Base-by-base conservation (phyloP, 2,888 invertebrate species). In the Troides aeacus region DNA sequence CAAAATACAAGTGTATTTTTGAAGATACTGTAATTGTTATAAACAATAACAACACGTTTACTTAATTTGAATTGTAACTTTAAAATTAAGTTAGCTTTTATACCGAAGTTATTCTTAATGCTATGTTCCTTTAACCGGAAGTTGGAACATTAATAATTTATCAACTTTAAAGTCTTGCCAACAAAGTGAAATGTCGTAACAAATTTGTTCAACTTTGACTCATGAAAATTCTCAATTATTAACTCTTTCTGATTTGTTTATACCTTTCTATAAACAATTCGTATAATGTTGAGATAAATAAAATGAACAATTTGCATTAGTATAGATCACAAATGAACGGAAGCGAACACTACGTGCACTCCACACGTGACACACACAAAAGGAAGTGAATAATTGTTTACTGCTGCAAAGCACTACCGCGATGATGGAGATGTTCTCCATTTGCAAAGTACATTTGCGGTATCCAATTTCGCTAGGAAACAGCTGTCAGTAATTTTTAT, bases 351-450 rank as follows among this genome's bases (percentile, higher is more conserved):
- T n/a, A 30, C 30, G 17, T 62, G 46, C n/a, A 57, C 21, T 68
- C 17, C 61, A 39, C 56, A 42, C 24, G 46, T 46, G 64, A 42
- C 56, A 57, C n/a, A 56, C 61, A 50, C 62, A 69, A 69, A 62
- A 60, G 39, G 39, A 23, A 60, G 57, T 21, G 60, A 62, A 61
- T 65, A 59, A 65, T 61, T 69, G 46, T 69, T 57, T 62, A 46
- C 46, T 12, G 64, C 62, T 42, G 30, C 36, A 69, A 69, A 65
- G 57, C 69, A 56, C 56, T 53, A 50, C 53, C 18, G 10, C 2
- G 39, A 53, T 39, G 56, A 56, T 36, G 30, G 60, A 23, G 62
- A 62, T 24, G 62, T 42, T 46, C 17, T 56, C 17, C 18, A 30
- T 53, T 53, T 42, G 42, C 42, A 62, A 23, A 1, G 21, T 58